Conservation (phyloP, 2,797 vertebrate species). For the Lophius americanus region DNA sequence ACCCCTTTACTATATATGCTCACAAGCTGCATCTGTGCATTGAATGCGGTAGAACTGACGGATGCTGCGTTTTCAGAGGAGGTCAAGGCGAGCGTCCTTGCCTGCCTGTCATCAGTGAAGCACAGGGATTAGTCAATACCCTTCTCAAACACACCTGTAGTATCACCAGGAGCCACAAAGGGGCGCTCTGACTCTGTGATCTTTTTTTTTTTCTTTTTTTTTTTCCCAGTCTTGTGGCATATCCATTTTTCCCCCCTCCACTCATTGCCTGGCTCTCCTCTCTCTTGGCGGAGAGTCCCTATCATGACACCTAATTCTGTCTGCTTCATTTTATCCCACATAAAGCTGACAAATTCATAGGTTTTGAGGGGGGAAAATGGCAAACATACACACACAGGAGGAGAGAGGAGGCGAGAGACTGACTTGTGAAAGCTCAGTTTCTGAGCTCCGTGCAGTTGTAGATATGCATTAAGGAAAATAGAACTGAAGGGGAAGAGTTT, state of each 20-base stretch:
- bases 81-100: conserved; percentile 57
- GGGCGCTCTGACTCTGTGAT: conserved; percentile 73
- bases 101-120: conserved; percentile 57
- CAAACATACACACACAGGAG: conserved; percentile 33
- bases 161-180: conserved; percentile 56
- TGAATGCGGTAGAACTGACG: conserved; percentile 6
- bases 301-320: conserved; percentile 75
- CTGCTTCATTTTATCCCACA: conserved; percentile 71
- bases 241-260: not conserved
- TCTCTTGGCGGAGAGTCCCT: conserved; percentile 51
- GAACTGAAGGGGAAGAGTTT: conserved; percentile 36
- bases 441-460: conserved; percentile 36
- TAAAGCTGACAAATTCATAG: conserved; percentile 71
- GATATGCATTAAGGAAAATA: conserved; percentile 47
- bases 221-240: not conserved
- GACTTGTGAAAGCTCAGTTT: conserved; percentile 41
- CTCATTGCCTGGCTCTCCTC: conserved; percentile 14
- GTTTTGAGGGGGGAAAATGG: conserved; percentile 50
- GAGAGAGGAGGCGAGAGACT: not conserved
- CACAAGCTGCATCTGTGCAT: conserved; percentile 11
- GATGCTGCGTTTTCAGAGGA: conserved; percentile 40
- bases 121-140: conserved; percentile 39
- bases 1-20: conserved; percentile 20
- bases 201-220: not conserved
- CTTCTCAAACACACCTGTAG: conserved; percentile 1